Base-by-base conservation (phyloP, 1,140 invertebrate genomes). In the Orussus abietinus region DNA sequence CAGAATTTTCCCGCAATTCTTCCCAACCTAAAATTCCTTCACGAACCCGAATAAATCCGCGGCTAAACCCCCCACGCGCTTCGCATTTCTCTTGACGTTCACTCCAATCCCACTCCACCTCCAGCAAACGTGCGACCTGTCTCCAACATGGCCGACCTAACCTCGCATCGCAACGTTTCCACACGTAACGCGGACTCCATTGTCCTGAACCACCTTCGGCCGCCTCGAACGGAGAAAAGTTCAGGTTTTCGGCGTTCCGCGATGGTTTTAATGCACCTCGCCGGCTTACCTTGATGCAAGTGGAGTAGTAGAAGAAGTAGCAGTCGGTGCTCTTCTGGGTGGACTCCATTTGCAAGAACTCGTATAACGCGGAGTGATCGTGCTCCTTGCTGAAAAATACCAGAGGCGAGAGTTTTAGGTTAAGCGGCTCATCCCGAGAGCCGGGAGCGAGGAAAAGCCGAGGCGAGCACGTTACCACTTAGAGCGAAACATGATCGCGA, bases 231-330 rank as follows among this genome's bases (percentile, higher is more conserved):
- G n/a, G n/a, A n/a, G n/a, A n/a, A n/a, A n/a, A n/a, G n/a, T n/a
- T n/a, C n/a, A n/a, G n/a, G n/a, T n/a, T n/a, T n/a, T n/a, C n/a
- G n/a, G n/a, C n/a, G n/a, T n/a, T n/a, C n/a, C n/a, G n/a, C n/a
- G n/a, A n/a, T n/a, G n/a, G n/a, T n/a, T n/a, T n/a, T n/a, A n/a
- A n/a, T n/a, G n/a, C n/a, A n/a, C n/a, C n/a, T n/a, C n/a, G n/a
- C n/a, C n/a, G n/a, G 59, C 72, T 73, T 75, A 87, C 86, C 78
- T 87, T 88, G 21, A 77, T 82, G 67, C 86, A 90, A 33, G 84
- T 85, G 12, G 85, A 88, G 60, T 90, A 88, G 63, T 85, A 90
- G 68, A 84, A 90, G 75, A 87, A 89, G 68, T 88, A 89, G 65
- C 85, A 89, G 63, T 89, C 86, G 60, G 84, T 82, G 66, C 84